phyloP scores from a whole-genome alignment of 2,888 invertebrate species.

The Rhogogaster chlorosoma region DNA sequence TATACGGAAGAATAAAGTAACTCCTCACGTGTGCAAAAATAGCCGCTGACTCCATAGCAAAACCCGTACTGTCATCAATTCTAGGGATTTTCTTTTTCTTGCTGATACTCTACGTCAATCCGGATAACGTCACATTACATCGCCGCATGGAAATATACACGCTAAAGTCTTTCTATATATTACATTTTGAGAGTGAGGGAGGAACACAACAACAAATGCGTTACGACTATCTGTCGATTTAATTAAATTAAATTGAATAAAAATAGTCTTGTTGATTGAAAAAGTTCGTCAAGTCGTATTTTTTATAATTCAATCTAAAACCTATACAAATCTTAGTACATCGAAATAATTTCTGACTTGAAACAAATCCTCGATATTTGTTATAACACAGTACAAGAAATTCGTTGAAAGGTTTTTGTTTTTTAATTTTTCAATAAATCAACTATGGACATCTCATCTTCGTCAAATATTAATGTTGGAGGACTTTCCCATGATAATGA shows the following conservation, averaged over 20 bases:
- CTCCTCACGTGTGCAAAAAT: conserved; percentile 4
- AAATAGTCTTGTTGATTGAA: neutral
- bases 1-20: neutral
- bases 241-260: neutral
- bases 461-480: conserved; percentile 66
- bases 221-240: neutral
- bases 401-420: neutral
- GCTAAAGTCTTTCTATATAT: neutral
- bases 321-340: neutral
- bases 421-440: neutral
- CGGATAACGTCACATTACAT: neutral
- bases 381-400: neutral
- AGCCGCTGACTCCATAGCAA: conserved; percentile 36
- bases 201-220: conserved; percentile 32
- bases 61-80: conserved; percentile 11
- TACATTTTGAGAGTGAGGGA: neutral
- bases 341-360: neutral
- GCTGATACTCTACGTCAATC: neutral
- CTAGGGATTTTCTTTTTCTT: neutral
- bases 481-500: conserved; percentile 67
- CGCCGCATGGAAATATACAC: neutral
- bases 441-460: conserved; percentile 67
- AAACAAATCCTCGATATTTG: neutral
- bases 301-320: neutral
- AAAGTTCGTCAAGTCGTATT: neutral